phyloP scores from a whole-genome alignment of 2,113 vertebrate species.

The Seriola rivoliana region DNA sequence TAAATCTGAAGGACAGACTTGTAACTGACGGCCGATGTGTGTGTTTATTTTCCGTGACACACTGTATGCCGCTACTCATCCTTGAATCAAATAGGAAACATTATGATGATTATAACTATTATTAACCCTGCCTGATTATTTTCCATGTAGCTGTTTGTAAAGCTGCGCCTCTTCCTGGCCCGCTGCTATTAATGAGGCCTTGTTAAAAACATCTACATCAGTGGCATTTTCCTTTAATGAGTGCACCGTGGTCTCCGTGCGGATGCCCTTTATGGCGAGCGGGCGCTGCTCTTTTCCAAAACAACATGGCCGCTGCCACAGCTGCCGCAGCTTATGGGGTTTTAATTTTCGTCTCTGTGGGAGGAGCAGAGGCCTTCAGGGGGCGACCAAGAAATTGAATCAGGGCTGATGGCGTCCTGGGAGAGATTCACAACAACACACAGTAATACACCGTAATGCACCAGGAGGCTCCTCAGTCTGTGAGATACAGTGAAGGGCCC shows the following conservation, averaged over 20 bases:
- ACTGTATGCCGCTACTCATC: background rate
- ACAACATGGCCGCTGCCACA: constrained; percentile 58
- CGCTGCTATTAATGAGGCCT: constrained; percentile 62
- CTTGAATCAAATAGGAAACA: constrained; percentile 29
- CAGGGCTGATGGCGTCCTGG: constrained; percentile 64
- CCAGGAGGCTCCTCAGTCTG: constrained; percentile 16
- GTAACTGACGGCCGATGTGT: background rate
- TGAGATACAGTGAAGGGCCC: constrained; percentile 43
- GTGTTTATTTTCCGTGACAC: constrained; percentile 1
- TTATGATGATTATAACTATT: constrained; percentile 45
- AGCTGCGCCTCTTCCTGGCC: constrained; percentile 28
- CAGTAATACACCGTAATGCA: constrained; percentile 53
- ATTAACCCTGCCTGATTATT: constrained; percentile 62
- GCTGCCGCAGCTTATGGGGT: constrained; percentile 51
- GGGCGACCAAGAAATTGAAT: constrained; percentile 71
- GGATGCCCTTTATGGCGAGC: constrained; percentile 51
- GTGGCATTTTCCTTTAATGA: constrained; percentile 62
- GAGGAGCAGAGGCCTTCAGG: constrained; percentile 52
- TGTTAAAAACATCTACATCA: constrained; percentile 73
- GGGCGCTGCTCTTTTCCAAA: constrained; percentile 67
- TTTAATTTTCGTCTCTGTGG: constrained; percentile 57
- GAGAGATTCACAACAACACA: constrained; percentile 57
- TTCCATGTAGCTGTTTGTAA: constrained; percentile 58
- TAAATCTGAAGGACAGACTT: too few relatives aligned
- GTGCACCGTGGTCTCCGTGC: constrained; percentile 39